Evolutionary conservation across 1,140 invertebrate genomes (phyloP).

Genomic region (Centruroides vittatus): DNA sequence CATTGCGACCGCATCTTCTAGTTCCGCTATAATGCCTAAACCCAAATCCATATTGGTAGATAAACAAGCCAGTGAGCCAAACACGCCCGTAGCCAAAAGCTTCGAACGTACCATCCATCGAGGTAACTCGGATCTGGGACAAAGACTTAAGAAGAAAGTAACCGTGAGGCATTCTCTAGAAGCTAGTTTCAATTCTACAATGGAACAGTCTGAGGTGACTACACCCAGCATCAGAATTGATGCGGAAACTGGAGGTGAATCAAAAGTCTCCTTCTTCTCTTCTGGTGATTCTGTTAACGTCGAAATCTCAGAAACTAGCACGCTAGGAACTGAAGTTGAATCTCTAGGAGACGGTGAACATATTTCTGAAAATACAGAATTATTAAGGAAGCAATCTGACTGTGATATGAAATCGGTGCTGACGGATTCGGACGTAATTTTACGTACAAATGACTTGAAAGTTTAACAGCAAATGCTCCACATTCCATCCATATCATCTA

Average conservation of each 20-base stretch:
- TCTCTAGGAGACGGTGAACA: constrained; percentile 8
- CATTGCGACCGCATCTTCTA: constrained; percentile 17
- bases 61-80: constrained; percentile 62
- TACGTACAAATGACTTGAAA: neutral
- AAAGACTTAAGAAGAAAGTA: constrained; percentile 65
- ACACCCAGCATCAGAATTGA: constrained; percentile 8
- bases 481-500: neutral
- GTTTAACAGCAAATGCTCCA: neutral
- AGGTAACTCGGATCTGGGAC: constrained; percentile 62
- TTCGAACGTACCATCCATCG: constrained; percentile 49
- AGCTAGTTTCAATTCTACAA: constrained; percentile 1
- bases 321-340: constrained; percentile 10
- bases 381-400: neutral
- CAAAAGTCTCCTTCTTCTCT: constrained; percentile 1
- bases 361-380: neutral
- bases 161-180: constrained; percentile 46
- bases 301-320: constrained; percentile 9
- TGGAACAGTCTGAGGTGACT: neutral
- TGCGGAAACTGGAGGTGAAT: neutral
- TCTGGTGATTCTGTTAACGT: constrained; percentile 7
- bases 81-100: constrained; percentile 44
- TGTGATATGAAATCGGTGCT: neutral
- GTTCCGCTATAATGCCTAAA: constrained; percentile 13
- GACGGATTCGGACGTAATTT: neutral
- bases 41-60: constrained; percentile 49